A percentile compares a stretch with the other conserved stretches of the same genome.
These are phyloP conservation scores for Pantelozetes paolii DNA, from an alignment of 2,888 invertebrate species.

Conservation along the genomic window DNA sequence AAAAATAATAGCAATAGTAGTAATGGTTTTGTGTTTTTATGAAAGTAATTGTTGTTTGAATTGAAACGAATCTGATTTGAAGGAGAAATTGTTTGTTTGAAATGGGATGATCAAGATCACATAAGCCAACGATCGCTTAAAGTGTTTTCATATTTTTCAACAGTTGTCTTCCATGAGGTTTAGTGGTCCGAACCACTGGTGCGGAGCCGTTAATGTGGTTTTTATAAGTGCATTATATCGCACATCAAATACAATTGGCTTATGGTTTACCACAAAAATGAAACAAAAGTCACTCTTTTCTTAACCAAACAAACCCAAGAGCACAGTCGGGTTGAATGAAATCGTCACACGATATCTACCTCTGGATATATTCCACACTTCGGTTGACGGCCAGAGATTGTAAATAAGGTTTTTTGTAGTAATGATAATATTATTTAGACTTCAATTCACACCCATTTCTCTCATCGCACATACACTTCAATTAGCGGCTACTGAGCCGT, in stretches of 20 bases:
- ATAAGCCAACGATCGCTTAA: constrained; percentile 26
- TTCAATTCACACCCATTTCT: neutral
- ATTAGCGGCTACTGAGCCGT: constrained; percentile 27
- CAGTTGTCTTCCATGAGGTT: neutral
- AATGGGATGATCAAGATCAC: too few species aligned
- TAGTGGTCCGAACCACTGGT: too few species aligned
- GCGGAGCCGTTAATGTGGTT: constrained; percentile 27
- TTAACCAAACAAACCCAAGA: constrained; percentile 22
- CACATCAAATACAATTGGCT: constrained; percentile 6
- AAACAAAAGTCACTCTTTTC: constrained; percentile 34
- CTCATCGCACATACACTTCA: constrained; percentile 23
- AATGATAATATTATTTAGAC: constrained; percentile 19
- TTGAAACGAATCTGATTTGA: neutral
- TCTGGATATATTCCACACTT: constrained; percentile 26
- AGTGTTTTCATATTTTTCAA: constrained; percentile 18
- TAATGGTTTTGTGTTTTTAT: neutral
- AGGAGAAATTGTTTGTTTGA: constrained; percentile 8
- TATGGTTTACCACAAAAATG: constrained; percentile 7
- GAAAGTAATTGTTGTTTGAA: constrained; percentile 1
- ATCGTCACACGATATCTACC: constrained; percentile 9
- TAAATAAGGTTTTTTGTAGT: constrained; percentile 25
- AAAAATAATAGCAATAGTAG: neutral
- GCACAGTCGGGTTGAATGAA: constrained; percentile 20
- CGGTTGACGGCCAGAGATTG: neutral
- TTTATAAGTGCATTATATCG: constrained; percentile 12